phyloP scores from a whole-genome alignment of 2,888 invertebrate genomes.

The Watsonalla cultraria region DNA sequence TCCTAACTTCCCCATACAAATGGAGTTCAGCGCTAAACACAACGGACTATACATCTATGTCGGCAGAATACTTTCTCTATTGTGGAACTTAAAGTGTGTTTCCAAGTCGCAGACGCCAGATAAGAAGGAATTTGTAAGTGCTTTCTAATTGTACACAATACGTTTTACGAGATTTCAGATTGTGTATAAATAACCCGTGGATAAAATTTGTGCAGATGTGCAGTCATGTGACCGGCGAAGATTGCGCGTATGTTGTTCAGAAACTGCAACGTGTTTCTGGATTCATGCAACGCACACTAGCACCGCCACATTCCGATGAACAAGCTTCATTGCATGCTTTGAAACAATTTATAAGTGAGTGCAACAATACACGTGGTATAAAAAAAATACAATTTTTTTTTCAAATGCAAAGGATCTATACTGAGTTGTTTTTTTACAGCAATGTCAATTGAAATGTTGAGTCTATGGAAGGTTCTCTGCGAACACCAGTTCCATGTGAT shows the following conservation, averaged over 20 bases:
- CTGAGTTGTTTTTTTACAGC: conserved; percentile 53
- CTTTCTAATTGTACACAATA: background rate
- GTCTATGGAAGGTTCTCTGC: conserved; percentile 94
- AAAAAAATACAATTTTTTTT: background rate
- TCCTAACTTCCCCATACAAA: conserved; percentile 57
- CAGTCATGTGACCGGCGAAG: conserved; percentile 83
- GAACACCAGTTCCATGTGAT: conserved; percentile 94
- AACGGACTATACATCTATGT: conserved; percentile 96
- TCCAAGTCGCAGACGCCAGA: conserved; percentile 75
- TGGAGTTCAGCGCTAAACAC: conserved; percentile 86
- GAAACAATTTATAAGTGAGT: conserved; percentile 82
- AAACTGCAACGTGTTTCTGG: conserved; percentile 85
- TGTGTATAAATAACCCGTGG: background rate
- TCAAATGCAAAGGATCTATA: too few relatives aligned
- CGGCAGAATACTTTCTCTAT: conserved; percentile 89
- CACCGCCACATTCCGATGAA: conserved; percentile 75
- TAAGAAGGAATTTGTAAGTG: conserved; percentile 79
- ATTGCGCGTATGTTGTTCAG: conserved; percentile 85
- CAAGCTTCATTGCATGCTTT: conserved; percentile 87
- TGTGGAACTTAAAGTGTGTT: conserved; percentile 92
- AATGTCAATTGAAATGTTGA: conserved; percentile 92
- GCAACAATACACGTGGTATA: conserved; percentile 3
- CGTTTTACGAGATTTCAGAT: background rate
- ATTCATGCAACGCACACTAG: conserved; percentile 80
- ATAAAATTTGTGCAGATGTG: conserved; percentile 73